Percentiles rank a stretch among this genome's conserved stretches.
These are phyloP conservation scores for Zapus hudsonius DNA, from an alignment of 2,113 vertebrate genomes.

Conservation along the genomic window DNA sequence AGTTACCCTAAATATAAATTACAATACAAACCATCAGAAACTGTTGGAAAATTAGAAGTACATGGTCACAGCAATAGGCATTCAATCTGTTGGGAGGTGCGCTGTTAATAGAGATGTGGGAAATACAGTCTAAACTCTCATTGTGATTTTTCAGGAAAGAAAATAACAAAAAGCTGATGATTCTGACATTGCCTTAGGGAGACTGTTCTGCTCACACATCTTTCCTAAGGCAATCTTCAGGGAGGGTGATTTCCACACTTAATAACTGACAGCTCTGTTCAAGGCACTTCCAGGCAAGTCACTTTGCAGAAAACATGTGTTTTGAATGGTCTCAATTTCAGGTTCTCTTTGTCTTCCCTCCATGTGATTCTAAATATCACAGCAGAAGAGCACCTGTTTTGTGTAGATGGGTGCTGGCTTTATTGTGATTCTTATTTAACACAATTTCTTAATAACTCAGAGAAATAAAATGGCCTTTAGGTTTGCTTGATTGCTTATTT, in stretches of 20 bases:
- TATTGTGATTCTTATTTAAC: slow-evolving; percentile 14
- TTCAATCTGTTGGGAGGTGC: not conserved
- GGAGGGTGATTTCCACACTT: slow-evolving; percentile 8
- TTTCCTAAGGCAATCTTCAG: slow-evolving; percentile 44
- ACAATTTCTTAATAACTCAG: not conserved
- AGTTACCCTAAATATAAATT: slow-evolving; percentile 58
- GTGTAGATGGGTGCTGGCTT: not conserved
- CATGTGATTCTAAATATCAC: not conserved
- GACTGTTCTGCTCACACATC: not conserved
- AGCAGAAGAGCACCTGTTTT: not conserved
- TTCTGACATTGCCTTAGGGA: slow-evolving; percentile 57
- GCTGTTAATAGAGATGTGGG: slow-evolving; percentile 66
- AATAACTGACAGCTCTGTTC: slow-evolving; percentile 40
- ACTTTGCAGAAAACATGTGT: not conserved
- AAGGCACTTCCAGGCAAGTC: not conserved
- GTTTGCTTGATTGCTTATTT: not conserved
- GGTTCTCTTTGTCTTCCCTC: slow-evolving; percentile 12
- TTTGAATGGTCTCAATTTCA: slow-evolving; percentile 53
- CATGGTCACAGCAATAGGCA: slow-evolving; percentile 35
- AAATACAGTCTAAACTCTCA: slow-evolving; percentile 57
- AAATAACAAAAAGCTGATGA: slow-evolving; percentile 30
- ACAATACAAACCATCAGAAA: slow-evolving; percentile 58
- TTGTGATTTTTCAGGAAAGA: slow-evolving; percentile 68
- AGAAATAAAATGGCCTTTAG: not conserved
- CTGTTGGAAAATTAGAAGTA: slow-evolving; percentile 29